Conservation (phyloP, 2,888 invertebrate species). For the Hypercompe scribonia region DNA sequence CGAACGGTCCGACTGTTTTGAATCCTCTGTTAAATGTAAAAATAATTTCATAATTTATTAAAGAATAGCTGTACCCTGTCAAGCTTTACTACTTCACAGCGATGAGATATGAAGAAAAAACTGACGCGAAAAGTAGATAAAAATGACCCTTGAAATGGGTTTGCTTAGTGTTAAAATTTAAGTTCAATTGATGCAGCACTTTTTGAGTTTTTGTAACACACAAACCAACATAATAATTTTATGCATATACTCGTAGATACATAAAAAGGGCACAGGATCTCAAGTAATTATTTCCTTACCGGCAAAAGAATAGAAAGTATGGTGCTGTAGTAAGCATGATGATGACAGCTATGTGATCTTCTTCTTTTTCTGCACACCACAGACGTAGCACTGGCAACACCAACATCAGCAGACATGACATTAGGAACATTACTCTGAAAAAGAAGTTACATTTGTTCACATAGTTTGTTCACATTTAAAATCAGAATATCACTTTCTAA, state of each 20-base stretch:
- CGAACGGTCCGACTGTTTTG: constrained; percentile 99
- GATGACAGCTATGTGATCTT: constrained; percentile 96
- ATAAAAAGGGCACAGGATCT: too few relatives aligned
- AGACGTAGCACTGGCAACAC: constrained; percentile 94
- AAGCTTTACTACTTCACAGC: too few relatives aligned
- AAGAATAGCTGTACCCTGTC: too few relatives aligned
- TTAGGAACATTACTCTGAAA: constrained; percentile 95
- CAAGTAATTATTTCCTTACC: constrained; percentile 84
- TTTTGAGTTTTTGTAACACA: too few relatives aligned
- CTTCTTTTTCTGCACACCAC: constrained; percentile 93
- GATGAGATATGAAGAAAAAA: too few relatives aligned
- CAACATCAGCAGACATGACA: constrained; percentile 96
- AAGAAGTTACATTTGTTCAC: background rate
- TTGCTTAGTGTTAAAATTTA: too few relatives aligned
- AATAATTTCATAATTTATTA: too few relatives aligned
- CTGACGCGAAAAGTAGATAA: too few relatives aligned
- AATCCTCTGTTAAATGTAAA: constrained; percentile 90
- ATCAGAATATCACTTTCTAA: background rate
- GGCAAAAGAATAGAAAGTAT: constrained; percentile 98
- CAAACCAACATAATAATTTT: too few relatives aligned
- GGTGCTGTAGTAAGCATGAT: constrained; percentile 98
- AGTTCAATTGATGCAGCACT: too few relatives aligned
- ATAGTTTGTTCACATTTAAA: background rate
- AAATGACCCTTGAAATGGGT: too few relatives aligned
- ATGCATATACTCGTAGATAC: too few relatives aligned